phyloP scores from a whole-genome alignment of 2,888 invertebrate genomes.

The Unio pictorum region DNA sequence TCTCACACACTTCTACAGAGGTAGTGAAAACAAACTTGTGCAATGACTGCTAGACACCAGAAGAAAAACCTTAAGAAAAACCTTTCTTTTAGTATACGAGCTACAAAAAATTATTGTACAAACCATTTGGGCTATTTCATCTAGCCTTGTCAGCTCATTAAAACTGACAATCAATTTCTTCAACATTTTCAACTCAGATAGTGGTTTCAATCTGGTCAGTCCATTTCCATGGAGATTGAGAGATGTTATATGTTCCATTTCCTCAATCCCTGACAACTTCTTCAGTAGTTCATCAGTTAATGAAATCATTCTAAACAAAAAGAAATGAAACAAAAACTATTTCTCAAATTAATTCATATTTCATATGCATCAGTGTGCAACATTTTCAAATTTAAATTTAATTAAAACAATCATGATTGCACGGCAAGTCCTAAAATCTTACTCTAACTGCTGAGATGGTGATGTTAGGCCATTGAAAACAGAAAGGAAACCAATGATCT shows the following conservation, averaged over 20 bases:
- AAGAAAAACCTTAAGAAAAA: too few relatives aligned
- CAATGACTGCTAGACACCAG: too few relatives aligned
- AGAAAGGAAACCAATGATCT: too few relatives aligned
- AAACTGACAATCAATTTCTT: constrained; percentile 66
- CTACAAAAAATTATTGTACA: constrained; percentile 14
- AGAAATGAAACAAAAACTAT: neutral
- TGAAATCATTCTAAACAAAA: constrained; percentile 49
- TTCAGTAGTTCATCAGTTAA: constrained; percentile 63
- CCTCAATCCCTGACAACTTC: constrained; percentile 43
- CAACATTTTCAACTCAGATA: constrained; percentile 54
- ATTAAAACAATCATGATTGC: too few relatives aligned
- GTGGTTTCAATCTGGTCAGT: constrained; percentile 53
- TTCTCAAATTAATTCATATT: too few relatives aligned
- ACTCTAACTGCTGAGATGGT: too few relatives aligned
- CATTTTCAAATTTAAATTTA: too few relatives aligned
- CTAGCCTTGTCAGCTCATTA: constrained; percentile 67
- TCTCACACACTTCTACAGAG: too few relatives aligned
- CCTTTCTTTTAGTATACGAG: neutral
- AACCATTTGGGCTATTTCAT: constrained; percentile 67
- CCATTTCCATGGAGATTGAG: constrained; percentile 69
- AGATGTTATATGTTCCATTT: constrained; percentile 52
- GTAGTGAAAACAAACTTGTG: too few relatives aligned
- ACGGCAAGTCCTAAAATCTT: too few relatives aligned
- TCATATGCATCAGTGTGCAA: too few relatives aligned
- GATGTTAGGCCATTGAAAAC: too few relatives aligned